Evolutionary conservation across 30 jellyfish, hydroid and myxozoan species (phyloP), one percentile per base, ranked within the genome.

Genomic region (Cassiopea andromeda): DNA sequence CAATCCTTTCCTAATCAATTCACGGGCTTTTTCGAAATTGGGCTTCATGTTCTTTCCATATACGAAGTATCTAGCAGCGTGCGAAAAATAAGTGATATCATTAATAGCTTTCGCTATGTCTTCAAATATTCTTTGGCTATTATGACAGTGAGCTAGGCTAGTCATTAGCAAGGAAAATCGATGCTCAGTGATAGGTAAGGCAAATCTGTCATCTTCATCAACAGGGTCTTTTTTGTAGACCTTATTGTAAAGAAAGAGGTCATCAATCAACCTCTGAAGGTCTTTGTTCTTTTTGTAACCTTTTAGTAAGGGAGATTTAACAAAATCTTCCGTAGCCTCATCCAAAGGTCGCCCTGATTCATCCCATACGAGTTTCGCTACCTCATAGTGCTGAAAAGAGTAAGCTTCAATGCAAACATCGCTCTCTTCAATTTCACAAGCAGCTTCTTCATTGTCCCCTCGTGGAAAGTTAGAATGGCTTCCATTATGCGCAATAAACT

Each of bases 381-480:
- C 92, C 6, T 54, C 67, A 43, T 44, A 48, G 80, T 84, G 92
- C 71, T 84, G 92, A 72, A 84, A 84, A 27, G 92, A 68, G 67
- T 49, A 84, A 0, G 77, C n/a, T 8, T 72, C 69, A 45, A 84
- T 49, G 69, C 15, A 7, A 17, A 43, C 74, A 3, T 71, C 27
- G 14, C 38, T 54, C 8, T 12, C 49, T n/a, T 48, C 85, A 27
- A 54, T 60, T n/a, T 66, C 77, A 48, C 71, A 85, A 17, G 14
- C 64, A 44, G 66, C 73, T 7, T 46, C 83, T 44, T 48, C 75
- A 1, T 82, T 83, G 16, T 68, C 72, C 3, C 18, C 91, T 66
- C 48, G 69, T 9, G 7, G 46, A 49, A 13, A 49, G 5, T 46
- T 49, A 69, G 47, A 5, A 48, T 69, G 0, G 27, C 48, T 45